Percentiles rank a stretch among this genome's conserved stretches.
Evolutionary conservation across 2,797 vertebrate species (phyloP).

Genomic region (Microctenopoma steveboyesi): DNA sequence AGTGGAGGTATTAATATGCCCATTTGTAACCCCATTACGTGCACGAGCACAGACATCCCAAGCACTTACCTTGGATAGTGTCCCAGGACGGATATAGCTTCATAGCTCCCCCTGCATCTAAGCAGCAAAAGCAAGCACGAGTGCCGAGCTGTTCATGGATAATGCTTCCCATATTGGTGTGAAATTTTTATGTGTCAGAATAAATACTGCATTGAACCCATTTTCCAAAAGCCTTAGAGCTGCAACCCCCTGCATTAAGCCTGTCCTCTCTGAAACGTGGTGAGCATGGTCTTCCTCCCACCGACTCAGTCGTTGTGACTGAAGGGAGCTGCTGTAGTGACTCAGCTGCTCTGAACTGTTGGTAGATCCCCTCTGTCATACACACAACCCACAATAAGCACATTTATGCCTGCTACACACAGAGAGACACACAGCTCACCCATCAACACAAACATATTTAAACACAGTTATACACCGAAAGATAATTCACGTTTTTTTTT

Average conservation of each 20-base stretch:
- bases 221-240: constrained; percentile 8
- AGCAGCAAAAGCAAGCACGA: constrained; percentile 33
- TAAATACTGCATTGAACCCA: neutral
- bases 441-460: neutral
- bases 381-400: neutral
- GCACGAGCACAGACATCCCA: constrained; percentile 27
- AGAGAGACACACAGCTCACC: neutral
- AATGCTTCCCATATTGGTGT: constrained; percentile 7
- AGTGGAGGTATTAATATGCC: constrained; percentile 48
- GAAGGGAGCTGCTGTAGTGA: constrained; percentile 35
- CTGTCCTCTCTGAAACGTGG: neutral
- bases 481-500: constrained; percentile 17
- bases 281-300: constrained; percentile 5
- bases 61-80: constrained; percentile 60
- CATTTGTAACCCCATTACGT: constrained; percentile 53
- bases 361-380: constrained; percentile 1
- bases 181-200: constrained; percentile 41
- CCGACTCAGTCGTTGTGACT: constrained; percentile 18
- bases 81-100: constrained; percentile 64
- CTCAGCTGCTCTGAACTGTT: constrained; percentile 14
- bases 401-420: constrained; percentile 8
- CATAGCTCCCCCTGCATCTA: constrained; percentile 43
- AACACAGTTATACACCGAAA: neutral
- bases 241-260: neutral
- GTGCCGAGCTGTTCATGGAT: constrained; percentile 1